Conservation (phyloP, 2,113 vertebrate species). For the Arizona elegans region DNA sequence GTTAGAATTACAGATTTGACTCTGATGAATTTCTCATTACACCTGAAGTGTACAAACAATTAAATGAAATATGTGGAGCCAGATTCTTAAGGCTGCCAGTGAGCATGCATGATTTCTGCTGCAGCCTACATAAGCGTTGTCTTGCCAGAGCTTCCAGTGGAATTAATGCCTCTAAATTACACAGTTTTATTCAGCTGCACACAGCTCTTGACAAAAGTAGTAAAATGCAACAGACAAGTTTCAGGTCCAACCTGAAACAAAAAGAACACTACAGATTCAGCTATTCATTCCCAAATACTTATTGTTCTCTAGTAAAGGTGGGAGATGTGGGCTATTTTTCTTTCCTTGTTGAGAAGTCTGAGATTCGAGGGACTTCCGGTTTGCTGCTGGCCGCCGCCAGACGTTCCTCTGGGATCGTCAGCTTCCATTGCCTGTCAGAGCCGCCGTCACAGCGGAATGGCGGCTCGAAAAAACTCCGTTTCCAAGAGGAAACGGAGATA, state of each 20-base stretch:
- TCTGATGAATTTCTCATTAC: background rate
- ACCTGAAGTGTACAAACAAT: conserved; percentile 16
- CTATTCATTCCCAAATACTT: background rate
- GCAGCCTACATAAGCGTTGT: background rate
- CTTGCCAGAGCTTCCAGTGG: background rate
- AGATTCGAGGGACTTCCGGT: no score
- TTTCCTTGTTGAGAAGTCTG: background rate
- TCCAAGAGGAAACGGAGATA: no score
- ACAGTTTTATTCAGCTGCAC: conserved; percentile 13
- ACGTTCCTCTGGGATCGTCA: no score
- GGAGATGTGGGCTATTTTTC: background rate
- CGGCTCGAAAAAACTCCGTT: no score
- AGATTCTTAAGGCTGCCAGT: conserved; percentile 1
- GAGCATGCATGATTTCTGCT: background rate
- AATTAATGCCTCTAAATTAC: conserved; percentile 10
- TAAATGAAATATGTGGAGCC: background rate
- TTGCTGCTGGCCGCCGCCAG: no score
- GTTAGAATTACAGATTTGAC: background rate
- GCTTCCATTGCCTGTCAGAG: no score
- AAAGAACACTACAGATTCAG: background rate
- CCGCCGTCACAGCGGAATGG: no score
- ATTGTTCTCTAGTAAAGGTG: background rate
- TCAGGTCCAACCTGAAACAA: background rate
- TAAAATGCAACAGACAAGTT: background rate
- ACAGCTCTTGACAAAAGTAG: background rate